Conservation (phyloP, 2,113 vertebrate species). For the Albula goreensis region DNA sequence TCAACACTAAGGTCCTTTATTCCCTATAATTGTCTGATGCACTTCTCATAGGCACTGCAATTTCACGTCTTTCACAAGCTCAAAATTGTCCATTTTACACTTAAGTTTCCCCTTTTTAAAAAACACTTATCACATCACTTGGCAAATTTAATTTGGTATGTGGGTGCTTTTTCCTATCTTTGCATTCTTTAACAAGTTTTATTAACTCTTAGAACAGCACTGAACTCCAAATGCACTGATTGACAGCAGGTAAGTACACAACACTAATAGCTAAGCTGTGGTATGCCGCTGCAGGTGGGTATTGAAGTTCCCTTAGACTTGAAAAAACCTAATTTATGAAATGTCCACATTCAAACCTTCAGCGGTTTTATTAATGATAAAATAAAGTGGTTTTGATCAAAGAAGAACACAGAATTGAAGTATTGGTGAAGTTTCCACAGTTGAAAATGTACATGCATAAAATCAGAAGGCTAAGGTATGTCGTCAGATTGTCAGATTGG, state of each 20-base stretch:
- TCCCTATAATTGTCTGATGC: not conserved
- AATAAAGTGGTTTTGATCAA: no score
- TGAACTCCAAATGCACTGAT: not conserved
- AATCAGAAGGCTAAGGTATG: no score
- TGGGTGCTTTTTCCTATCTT: not conserved
- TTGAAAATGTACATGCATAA: no score
- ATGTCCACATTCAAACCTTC: not conserved
- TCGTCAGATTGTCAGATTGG: no score
- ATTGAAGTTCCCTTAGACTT: not conserved
- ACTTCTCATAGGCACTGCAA: not conserved
- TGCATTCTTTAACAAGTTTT: not conserved
- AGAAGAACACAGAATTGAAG: no score
- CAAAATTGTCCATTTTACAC: not conserved
- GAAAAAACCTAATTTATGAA: not conserved
- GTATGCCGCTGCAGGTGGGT: not conserved
- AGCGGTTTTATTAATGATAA: no score
- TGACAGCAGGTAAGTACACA: constrained; percentile 37
- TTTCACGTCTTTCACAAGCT: not conserved
- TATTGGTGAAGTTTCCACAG: no score
- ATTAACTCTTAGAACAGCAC: not conserved
- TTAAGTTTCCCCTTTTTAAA: not conserved
- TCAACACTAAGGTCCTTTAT: constrained; percentile 45
- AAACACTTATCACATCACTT: not conserved
- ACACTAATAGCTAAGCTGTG: not conserved
- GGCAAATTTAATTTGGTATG: not conserved